Percentiles rank a stretch among this genome's conserved stretches.
These are phyloP conservation scores for Drosophila putrida DNA, from an alignment of 2,888 invertebrate genomes.

Conservation along the genomic window DNA sequence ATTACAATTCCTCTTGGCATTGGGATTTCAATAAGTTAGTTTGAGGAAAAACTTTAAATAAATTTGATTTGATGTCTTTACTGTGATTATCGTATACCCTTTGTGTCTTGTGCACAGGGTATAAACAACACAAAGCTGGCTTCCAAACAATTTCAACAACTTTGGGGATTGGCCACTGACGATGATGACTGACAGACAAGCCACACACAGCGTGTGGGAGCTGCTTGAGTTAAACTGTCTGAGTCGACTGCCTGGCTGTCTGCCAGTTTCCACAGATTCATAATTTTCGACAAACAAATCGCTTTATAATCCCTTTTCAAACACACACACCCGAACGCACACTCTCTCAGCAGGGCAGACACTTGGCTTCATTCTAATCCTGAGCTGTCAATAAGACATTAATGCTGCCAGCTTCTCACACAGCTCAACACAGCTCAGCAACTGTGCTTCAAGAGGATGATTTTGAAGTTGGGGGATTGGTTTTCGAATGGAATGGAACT, in stretches of 20 bases:
- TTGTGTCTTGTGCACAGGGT: constrained; percentile 10
- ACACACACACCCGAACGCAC: constrained; percentile 42
- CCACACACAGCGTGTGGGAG: constrained; percentile 71
- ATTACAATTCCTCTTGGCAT: no score
- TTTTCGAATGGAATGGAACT: constrained; percentile 4
- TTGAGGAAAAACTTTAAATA: background rate
- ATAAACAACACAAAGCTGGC: constrained; percentile 30
- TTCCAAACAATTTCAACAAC: constrained; percentile 49
- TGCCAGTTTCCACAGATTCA: constrained; percentile 68
- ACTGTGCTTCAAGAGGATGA: constrained; percentile 34
- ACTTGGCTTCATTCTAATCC: constrained; percentile 76
- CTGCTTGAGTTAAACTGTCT: constrained; percentile 41
- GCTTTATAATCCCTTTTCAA: constrained; percentile 79
- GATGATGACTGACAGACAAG: constrained; percentile 18
- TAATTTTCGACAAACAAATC: constrained; percentile 78
- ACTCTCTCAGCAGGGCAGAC: constrained; percentile 30
- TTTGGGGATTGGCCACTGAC: constrained; percentile 28
- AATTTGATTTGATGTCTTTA: background rate
- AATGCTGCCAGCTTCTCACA: constrained; percentile 67
- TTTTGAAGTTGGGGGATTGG: constrained; percentile 21
- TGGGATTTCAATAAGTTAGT: no score
- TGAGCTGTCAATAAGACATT: constrained; percentile 78
- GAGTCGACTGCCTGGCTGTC: constrained; percentile 20
- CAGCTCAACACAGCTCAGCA: constrained; percentile 48
- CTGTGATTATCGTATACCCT: background rate